Base-by-base conservation (phyloP, 2,888 invertebrate genomes). In the Philereme vetulata region DNA sequence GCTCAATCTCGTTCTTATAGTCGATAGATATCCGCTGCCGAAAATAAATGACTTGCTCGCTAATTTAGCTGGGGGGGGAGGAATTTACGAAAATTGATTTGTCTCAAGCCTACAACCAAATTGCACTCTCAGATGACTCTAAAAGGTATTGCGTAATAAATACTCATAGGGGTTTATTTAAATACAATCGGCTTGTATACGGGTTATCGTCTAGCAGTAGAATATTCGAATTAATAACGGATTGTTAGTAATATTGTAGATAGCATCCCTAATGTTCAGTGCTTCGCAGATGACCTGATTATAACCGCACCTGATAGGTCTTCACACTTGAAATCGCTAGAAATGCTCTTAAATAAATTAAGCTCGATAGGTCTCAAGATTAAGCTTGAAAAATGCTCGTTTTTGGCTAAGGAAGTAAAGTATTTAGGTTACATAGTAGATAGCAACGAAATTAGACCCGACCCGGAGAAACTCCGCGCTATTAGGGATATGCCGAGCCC, bases 1-100 rank as follows among this genome's bases (percentile, higher is more conserved):
- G 0, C 35, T 66, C 0, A 70, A 72, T 46, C 56, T 52, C 5
- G 65, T 62, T 1, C 46, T 64, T 7, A 8, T 35, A 46, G 54
- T 71, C 42, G 72, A 71, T 47, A 51, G 65, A 6, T 71, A 62
- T 52, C 70, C 69, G 6, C 49, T 72, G 8, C 69, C 71, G 4
- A 66, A 48, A 34, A 44, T 67, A 0, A 64, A 72, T 0, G 70
- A 72, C 10, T 44, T 69, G 32, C 52, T 72, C 11, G 38, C 46
- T 6, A 35, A 62, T 4, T 21, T 71, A 4, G 46, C 47, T n/a
- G 70, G 69, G 1, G n/a, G 54, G 49, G 21, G 5, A 51, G n/a
- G 58, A 47, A 10, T 71, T 61, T 51, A 56, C 65, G 4, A 72
- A 71, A 48, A 45, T 72, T 5, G 71, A 71, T 50, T 49, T 72